Conservation (phyloP, 2,113 vertebrate species). For the Triplophysa siluroides region DNA sequence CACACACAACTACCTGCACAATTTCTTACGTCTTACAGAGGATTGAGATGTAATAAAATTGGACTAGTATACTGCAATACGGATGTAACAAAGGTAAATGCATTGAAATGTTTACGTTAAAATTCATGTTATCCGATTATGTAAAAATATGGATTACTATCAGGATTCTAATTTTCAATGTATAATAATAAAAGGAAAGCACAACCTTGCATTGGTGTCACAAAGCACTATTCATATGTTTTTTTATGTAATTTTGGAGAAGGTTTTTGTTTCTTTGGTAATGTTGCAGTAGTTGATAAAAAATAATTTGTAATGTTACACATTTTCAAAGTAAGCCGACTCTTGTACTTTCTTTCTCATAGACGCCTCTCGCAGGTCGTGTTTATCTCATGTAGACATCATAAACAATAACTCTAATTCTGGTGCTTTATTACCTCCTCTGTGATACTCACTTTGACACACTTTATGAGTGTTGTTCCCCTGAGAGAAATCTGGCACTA, state of each 20-base stretch:
- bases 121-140: background rate
- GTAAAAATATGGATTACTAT: background rate
- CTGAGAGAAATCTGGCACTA: constrained; percentile 14
- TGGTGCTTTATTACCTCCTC: constrained; percentile 12
- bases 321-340: no score
- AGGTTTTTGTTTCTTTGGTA: no score
- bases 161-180: background rate
- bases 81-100: no score
- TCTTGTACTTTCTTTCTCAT: no score
- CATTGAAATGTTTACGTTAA: no score
- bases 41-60: background rate
- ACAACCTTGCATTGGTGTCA: no score
- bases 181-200: background rate
- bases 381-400: constrained; percentile 23
- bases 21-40: background rate
- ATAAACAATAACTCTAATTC: constrained; percentile 24
- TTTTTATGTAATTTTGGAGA: no score
- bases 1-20: background rate
- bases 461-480: constrained; percentile 39
- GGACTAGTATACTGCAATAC: no score
- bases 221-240: no score
- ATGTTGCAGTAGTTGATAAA: no score
- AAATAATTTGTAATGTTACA: no score
- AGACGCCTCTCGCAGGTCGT: background rate
- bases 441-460: constrained; percentile 15